phyloP scores from a whole-genome alignment of 2,888 invertebrate species.

The Augochlorella aurata region DNA sequence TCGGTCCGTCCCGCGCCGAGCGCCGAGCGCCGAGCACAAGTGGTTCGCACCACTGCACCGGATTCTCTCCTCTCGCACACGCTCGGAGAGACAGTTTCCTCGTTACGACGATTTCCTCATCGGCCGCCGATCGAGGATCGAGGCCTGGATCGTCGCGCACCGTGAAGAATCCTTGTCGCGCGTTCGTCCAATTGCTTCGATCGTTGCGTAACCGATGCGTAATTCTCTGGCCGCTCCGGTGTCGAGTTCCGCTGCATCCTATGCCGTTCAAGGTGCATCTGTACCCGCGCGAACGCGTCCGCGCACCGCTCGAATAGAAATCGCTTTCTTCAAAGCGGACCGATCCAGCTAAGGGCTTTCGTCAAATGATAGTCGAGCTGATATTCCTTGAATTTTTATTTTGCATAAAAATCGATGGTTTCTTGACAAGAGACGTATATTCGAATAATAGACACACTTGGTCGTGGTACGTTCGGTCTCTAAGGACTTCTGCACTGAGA shows the following conservation, averaged over 20 bases:
- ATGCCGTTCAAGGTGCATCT: conserved; percentile 10
- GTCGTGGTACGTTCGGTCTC: too few relatives aligned
- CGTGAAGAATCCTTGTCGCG: neutral
- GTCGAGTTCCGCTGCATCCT: conserved; percentile 7
- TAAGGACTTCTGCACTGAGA: too few relatives aligned
- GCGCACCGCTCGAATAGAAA: too few relatives aligned
- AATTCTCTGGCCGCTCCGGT: conserved; percentile 28
- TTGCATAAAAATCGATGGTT: too few relatives aligned
- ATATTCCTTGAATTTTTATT: too few relatives aligned
- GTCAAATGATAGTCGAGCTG: too few relatives aligned
- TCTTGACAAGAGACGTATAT: too few relatives aligned
- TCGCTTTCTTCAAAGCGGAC: too few relatives aligned
- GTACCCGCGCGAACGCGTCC: too few relatives aligned
- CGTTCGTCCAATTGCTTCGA: neutral
- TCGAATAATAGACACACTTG: too few relatives aligned
- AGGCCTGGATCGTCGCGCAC: conserved; percentile 7
- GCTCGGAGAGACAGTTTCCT: conserved; percentile 21
- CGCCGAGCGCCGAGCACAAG: conserved; percentile 5
- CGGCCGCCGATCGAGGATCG: conserved; percentile 6
- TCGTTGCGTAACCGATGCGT: conserved; percentile 13
- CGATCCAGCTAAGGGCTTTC: too few relatives aligned
- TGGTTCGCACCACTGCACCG: conserved; percentile 23
- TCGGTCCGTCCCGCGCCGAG: neutral
- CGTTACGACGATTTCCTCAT: conserved; percentile 15
- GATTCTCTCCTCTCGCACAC: conserved; percentile 23